Base-by-base conservation (phyloP, 2,113 vertebrate species). In the Pyxicephalus adspersus region DNA sequence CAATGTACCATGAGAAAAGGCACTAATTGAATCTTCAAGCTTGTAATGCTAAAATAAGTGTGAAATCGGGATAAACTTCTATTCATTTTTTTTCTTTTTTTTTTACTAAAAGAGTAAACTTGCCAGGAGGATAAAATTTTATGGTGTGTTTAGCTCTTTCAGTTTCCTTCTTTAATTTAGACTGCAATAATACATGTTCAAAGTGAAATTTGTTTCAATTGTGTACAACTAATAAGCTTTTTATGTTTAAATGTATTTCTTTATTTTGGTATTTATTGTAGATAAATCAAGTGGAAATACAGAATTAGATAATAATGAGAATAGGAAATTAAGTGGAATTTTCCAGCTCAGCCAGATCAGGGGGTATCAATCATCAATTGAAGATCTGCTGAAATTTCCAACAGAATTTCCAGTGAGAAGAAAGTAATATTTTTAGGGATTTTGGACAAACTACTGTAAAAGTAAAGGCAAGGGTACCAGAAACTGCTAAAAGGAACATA, bases 11-110 rank as follows among this genome's bases (percentile, higher is more conserved):
- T 34, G 76, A 85, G 85, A 19, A 77, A 3, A 73, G 45, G 23
- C 77, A 87, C 70, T 88, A 89, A 88, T 86, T 86, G 83, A 73
- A 85, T 86, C 90, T 89, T 85, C 60, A 84, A 83, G 50, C 63
- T 75, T 84, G 26, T 71, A 70, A 58, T 71, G 78, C 77, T 84
- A 81, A 78, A 87, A 84, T 64, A 72, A 25, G 51, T 84, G 22
- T 80, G 60, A 83, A 84, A 87, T 85, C 80, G 0, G 13, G 22
- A 31, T 5, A 77, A 17, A 3, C 17, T 80, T 77, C 29, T 20
- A 0, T 58, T 0, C 76, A 0, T 17, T 38, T 63, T 65, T 29
- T n/a, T 38, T 63, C 63, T 29, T n/a, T 67, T 63, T 25, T 25
- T 64, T 64, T 76, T 76, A 52, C 34, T 73, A 58, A 63, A 76